Conservation (phyloP, 2,888 invertebrate species). For the Ormia ochracea region DNA sequence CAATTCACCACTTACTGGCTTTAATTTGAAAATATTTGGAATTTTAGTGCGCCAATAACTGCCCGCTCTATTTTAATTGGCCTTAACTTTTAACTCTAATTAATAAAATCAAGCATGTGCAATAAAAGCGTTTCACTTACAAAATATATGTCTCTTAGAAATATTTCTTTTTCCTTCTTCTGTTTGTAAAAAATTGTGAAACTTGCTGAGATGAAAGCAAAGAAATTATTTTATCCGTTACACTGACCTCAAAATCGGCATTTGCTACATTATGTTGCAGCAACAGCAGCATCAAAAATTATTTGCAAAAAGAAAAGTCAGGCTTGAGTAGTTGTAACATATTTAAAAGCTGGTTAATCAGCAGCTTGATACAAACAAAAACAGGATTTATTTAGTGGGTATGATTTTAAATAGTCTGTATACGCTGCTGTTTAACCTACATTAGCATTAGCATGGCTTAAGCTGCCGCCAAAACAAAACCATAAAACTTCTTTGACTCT, state of each 20-base stretch:
- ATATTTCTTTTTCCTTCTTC: slow-evolving; percentile 5
- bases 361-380: slow-evolving; percentile 9
- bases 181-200: background rate
- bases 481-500: background rate
- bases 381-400: slow-evolving; percentile 54
- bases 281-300: background rate
- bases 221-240: slow-evolving; percentile 59
- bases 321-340: slow-evolving; percentile 23
- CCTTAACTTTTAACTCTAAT: slow-evolving; percentile 45
- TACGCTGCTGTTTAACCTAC: slow-evolving; percentile 39
- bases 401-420: background rate
- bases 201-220: slow-evolving; percentile 56
- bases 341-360: slow-evolving; percentile 8
- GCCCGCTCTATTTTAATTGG: too few relatives aligned
- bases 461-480: slow-evolving; percentile 1
- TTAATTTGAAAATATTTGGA: too few relatives aligned
- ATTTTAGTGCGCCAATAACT: too few relatives aligned
- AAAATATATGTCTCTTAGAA: slow-evolving; percentile 11
- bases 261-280: background rate
- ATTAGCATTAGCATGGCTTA: slow-evolving; percentile 2
- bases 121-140: slow-evolving; percentile 53
- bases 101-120: slow-evolving; percentile 40
- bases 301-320: slow-evolving; percentile 29
- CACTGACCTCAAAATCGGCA: slow-evolving; percentile 54
- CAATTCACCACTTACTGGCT: too few relatives aligned